Base-by-base conservation (phyloP, 2,113 vertebrate genomes). In the Cynopterus brachyotis region DNA sequence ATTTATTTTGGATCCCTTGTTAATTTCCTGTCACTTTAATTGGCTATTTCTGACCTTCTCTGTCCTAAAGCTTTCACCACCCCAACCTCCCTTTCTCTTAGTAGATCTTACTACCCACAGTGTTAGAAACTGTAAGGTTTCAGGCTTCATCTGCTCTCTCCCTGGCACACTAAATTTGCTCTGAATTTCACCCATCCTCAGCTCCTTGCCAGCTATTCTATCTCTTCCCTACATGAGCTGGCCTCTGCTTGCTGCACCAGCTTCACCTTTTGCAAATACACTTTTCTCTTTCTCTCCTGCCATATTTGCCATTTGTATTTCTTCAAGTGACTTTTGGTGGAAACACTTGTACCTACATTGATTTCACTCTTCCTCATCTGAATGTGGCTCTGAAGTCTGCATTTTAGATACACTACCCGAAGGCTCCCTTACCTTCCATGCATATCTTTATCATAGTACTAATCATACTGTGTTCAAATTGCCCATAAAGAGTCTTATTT, bases 21-120 rank as follows among this genome's bases (percentile, higher is more conserved):
- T 80, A 42, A 92, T 80, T 89, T 67, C 40, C 26, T 73, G 59
- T 76, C 75, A 72, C 20, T 78, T 75, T 83, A 72, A 67, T 72
- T 84, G 70, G 47, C 40, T 83, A 8, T 96, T 80, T 94, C 84
- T 90, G 69, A 86, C 32, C 28, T 42, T 70, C 73, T 92, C n/a
- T 64, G 0, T 47, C 20, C 53, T 16, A 16, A 47, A 47, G 24
- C 3, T 75, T 66, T 80, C 19, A 24, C 6, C 7, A 6, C 3
- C 1, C 1, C 42, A 17, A 8, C 66, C 12, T 83, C 22, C 42
- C 19, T 62, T 57, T 55, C 17, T 62, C 30, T 80, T 40, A 42
- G 60, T 30, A 59, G 42, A 50, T 35, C 35, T 81, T 40, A 42
- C 35, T 5, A 55, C 22, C 12, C 64, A 79, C 12, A 70, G 1